Evolutionary conservation across 2,888 invertebrate species (phyloP), one percentile per base, ranked within the genome.

Genomic region (Patella depressa): DNA sequence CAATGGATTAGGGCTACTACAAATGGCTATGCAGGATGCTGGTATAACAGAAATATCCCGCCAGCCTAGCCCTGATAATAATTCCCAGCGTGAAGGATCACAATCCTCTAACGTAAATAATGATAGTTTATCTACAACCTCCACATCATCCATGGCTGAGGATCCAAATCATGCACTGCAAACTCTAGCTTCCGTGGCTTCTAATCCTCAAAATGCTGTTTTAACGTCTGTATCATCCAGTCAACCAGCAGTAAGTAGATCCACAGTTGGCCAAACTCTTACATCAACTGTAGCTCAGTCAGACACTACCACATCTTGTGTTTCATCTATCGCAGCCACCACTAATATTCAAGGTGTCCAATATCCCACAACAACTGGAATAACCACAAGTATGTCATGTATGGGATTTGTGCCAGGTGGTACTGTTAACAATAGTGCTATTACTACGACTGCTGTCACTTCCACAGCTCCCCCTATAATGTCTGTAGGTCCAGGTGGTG

Each of bases 11-110:
- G 86, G 87, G 53, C 78, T 88, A 15, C 73, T 88, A n/a, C 88
- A 88, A 80, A 78, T 87, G 57, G 88, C 88, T 53, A 88, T 88
- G 88, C 86, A 87, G 75, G 87, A 88, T 78, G 87, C 88, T 2
- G 88, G 88, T 0, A 88, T 88, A 45, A 69, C 74, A 19, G 78
- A 80, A 24, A 53, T 72, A 9, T 80, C 78, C 2, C 75, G 73
- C 2, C 77, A 79, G 53, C 72, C 81, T 12, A 76, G 79, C 65
- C 77, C 81, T 0, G 57, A 53, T 54, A 73, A 34, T 17, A 55
- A 57, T 3, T 73, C 57, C 3, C 19, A 9, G 11, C 45, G 45
- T 45, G 74, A 57, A 1, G 59, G 71, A 9, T 55, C 53, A 53
- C 34, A 29, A 2, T 74, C 78, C 53, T 72, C 78, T 14, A 74